These are phyloP conservation scores for Arizona elegans DNA, from an alignment of 2,113 vertebrate genomes.

Conservation along the genomic window DNA sequence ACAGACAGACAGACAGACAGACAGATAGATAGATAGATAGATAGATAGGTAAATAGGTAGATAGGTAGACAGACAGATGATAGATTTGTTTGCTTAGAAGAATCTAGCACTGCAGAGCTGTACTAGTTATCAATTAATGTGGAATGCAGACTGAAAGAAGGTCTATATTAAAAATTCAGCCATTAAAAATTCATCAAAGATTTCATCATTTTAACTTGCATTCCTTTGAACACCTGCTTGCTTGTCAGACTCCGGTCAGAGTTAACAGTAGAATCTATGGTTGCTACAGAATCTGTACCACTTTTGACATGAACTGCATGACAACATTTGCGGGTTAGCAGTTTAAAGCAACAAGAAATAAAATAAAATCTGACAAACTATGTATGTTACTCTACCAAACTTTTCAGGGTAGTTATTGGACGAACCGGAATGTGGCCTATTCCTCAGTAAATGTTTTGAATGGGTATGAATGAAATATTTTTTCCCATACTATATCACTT, in stretches of 20 bases:
- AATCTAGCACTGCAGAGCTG: conserved; percentile 66
- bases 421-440: conserved; percentile 37
- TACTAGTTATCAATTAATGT: conserved; percentile 83
- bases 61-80: conserved; percentile 8
- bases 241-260: conserved; percentile 71
- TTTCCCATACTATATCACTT: not conserved
- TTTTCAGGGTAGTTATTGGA: conserved; percentile 19
- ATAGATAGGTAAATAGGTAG: conserved; percentile 1
- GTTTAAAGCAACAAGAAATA: conserved; percentile 3
- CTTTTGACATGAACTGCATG: conserved; percentile 62
- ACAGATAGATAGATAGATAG: conserved; percentile 50
- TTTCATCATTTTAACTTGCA: conserved; percentile 73
- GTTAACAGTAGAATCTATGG: conserved; percentile 70
- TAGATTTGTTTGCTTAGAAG: conserved; percentile 72
- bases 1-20: conserved; percentile 10
- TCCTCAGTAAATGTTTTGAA: conserved; percentile 29
- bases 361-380: conserved; percentile 37
- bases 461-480: not conserved
- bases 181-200: conserved; percentile 84
- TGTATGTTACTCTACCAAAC: conserved; percentile 28
- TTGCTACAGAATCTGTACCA: conserved; percentile 52
- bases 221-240: conserved; percentile 79
- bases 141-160: conserved; percentile 74
- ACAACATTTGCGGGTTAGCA: conserved; percentile 38
- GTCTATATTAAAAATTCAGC: conserved; percentile 79